Evolutionary conservation across 2,113 vertebrate species (phyloP).

Genomic region (Thermophis baileyi): DNA sequence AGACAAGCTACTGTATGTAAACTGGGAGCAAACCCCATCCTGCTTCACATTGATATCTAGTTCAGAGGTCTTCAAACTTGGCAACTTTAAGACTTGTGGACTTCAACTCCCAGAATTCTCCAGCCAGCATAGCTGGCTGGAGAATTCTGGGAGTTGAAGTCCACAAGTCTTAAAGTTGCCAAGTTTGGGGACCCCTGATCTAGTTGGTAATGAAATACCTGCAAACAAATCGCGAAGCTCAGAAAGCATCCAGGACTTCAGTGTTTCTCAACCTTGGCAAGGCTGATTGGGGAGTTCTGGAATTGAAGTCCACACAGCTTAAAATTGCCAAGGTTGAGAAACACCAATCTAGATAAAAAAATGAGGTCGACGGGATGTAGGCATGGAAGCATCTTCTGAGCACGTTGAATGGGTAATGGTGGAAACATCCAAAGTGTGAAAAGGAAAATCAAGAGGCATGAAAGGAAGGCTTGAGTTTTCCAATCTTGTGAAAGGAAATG

Average conservation of each 20-base stretch:
- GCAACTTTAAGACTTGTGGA: too few relatives aligned
- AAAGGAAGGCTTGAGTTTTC: too few relatives aligned
- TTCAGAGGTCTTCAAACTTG: too few relatives aligned
- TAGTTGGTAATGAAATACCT: neutral
- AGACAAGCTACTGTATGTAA: neutral
- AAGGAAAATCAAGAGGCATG: neutral
- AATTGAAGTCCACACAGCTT: neutral
- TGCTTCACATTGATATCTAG: neutral
- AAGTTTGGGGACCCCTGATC: too few relatives aligned
- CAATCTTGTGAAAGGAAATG: neutral
- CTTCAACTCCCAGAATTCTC: too few relatives aligned
- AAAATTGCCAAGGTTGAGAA: neutral
- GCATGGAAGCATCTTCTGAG: neutral
- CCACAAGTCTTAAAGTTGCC: too few relatives aligned
- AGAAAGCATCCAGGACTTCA: neutral
- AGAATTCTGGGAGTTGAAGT: too few relatives aligned
- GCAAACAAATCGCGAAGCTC: neutral
- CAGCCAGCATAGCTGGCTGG: too few relatives aligned
- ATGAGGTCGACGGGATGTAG: neutral
- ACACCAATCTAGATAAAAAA: neutral
- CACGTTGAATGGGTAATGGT: neutral
- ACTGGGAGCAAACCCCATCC: neutral
- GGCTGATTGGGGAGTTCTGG: neutral
- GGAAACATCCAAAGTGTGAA: neutral
- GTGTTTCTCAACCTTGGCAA: neutral